Evolutionary conservation across 2,113 vertebrate species (phyloP), one percentile per base, ranked within the genome.

Genomic region (Myotis davidii): DNA sequence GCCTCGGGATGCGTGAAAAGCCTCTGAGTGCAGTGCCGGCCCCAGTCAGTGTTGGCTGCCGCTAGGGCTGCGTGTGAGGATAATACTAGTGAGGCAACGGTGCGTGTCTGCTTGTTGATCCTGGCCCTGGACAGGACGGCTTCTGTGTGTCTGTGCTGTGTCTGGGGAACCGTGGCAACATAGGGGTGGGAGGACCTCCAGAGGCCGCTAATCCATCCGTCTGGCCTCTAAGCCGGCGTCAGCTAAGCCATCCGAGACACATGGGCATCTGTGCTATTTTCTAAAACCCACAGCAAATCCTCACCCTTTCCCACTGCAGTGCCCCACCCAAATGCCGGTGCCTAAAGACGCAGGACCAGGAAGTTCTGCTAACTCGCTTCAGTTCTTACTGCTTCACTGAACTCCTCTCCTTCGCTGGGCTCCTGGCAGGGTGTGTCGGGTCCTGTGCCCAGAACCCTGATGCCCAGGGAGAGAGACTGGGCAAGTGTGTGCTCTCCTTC

Each of bases 201-300:
- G 61, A 59, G 16, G 17, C 56, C 85, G 6, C 73, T 92, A 64
- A 48, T 61, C 39, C 54, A 18, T 45, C 78, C 91, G 79, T 96
- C 94, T 90, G 91, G 72, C 77, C 94, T 81, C 88, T 74, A 92
- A 95, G 84, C 89, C 85, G 91, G 84, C 84, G 86, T 77, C 14
- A 0, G 29, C 76, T 93, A 82, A 94, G 92, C 90, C 16, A 21
- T 20, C 34, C 65, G 61, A 82, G 79, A 61, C 91, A 96, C 70
- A 91, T 70, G 92, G 83, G 65, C 56, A 37, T 85, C 90, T 84
- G 1, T 21, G 20, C 37, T 65, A 5, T 78, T 72, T 84, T 65
- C 88, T 92, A 21, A 84, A 84, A 56, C 89, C 94, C 84, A 54
- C 39, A 67, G 79, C 50, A 14, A 78, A 61, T 79, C 72, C 87